Evolutionary conservation across 2,797 vertebrate genomes (phyloP), one percentile per base, ranked within the genome.

Genomic region (Tragelaphus oryx): DNA sequence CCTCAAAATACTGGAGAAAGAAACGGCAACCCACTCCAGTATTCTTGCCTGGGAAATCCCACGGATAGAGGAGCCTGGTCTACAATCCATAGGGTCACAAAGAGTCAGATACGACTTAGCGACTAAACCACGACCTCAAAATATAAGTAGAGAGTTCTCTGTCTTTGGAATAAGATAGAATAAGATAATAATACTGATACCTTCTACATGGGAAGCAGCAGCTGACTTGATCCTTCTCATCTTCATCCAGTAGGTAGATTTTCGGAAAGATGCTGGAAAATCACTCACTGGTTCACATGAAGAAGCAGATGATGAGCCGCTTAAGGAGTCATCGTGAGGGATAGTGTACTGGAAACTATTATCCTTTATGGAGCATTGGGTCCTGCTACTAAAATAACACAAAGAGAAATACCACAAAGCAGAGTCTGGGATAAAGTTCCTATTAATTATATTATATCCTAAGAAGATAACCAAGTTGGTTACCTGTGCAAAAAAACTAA

Each of bases 181-280:
- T 37, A n/a, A 78, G 50, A 80, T 8, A 75, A 20, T 78, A 46
- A 86, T 6, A 75, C 13, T 81, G 30, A 74, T 97, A 98, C 96
- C 97, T 98, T 98, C 97, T n/a, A 93, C 68, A 20, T 26, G 93
- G 46, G 97, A 74, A 74, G 94, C 3, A 62, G 93, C 89, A 91
- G 97, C 75, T 87, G 89, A 93, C 86, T 98, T 98, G 62, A 98
- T 93, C 17, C 98, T 98, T 81, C 98, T 98, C 98, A 98, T 98
- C 91, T 98, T 98, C 97, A 98, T 46, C 98, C 98, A 98, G 97
- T 98, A 98, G 2, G 96, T 95, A 57, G 98, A 98, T 68, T 98
- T 98, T 93, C 95, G 97, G 41, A 98, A 97, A 46, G 97, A 96
- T 13, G 97, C 97, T 41, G 96, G 48, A 2, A 96, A 97, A 16